Evolutionary conservation across 1,140 invertebrate species (phyloP), one percentile per base, ranked within the genome.

Genomic region (Drosophila willistoni): DNA sequence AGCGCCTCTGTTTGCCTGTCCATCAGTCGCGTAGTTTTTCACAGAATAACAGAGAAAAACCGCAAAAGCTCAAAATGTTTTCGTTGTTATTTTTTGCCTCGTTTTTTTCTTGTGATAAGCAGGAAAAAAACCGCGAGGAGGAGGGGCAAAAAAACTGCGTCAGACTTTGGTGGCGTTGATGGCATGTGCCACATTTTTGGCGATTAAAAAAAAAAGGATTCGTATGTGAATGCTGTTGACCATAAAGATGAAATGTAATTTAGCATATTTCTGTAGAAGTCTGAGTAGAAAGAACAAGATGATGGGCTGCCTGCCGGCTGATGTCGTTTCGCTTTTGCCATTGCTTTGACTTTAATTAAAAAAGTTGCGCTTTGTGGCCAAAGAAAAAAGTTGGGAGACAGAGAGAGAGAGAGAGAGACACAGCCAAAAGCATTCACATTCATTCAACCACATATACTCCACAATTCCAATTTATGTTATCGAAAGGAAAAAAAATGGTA

Each of bases 201-300:
- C 71, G 76, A 87, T 87, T 87, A 87, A 81, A 70, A n/a, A 4
- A 10, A 44, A 42, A 64, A 65, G 25, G 71, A 42, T 62, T n/a
- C 36, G 65, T 66, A 61, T 55, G 33, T 85, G 57, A 60, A 76
- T 44, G 5, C 44, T 51, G 56, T 56, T 70, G 73, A 62, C 63
- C 68, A 78, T 78, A 78, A 78, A 79, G 83, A 73, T 87, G 76
- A 89, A 87, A 87, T 87, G 80, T 80, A 89, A 87, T 87, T 87
- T 80, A 82, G 77, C 69, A 79, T 77, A 83, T 69, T 73, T 77
- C 63, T 70, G n/a, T 33, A 39, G 55, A 79, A 70, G 60, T 64
- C 57, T 57, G 70, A 64, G 54, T 7, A 39, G 36, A 12, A 41
- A 51, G 42, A 39, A 34, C 65, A 79, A 57, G 68, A 73, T 63